phyloP scores from a whole-genome alignment of 2,888 invertebrate species.

The Diaperis boleti region DNA sequence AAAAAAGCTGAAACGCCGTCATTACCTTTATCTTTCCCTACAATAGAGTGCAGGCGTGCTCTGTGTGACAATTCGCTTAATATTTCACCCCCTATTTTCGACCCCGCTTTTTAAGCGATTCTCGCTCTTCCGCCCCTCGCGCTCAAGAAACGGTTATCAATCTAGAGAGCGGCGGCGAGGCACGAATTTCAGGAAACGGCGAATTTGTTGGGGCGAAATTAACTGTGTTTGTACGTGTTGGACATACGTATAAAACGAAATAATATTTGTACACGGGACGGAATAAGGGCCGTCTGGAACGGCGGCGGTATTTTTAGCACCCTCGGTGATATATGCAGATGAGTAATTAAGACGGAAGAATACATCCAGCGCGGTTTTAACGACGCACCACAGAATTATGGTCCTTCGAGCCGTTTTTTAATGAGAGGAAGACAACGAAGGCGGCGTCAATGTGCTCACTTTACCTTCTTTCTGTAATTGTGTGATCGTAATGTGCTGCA shows the following conservation, averaged over 20 bases:
- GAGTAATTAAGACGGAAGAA: too few species aligned
- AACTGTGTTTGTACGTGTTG: constrained; percentile 56
- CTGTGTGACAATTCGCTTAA: constrained; percentile 55
- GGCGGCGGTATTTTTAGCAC: too few species aligned
- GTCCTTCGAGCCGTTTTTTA: too few species aligned
- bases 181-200: constrained; percentile 27
- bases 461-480: too few species aligned
- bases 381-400: too few species aligned
- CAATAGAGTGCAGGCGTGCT: constrained; percentile 55
- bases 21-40: constrained; percentile 53
- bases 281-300: too few species aligned
- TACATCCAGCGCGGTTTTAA: too few species aligned
- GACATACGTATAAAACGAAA: constrained; percentile 48
- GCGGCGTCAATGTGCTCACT: too few species aligned
- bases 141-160: constrained; percentile 14
- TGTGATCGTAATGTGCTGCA: too few species aligned
- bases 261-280: constrained; percentile 52
- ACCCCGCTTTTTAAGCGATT: constrained; percentile 13
- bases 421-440: too few species aligned
- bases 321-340: too few species aligned
- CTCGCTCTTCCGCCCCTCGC: constrained; percentile 13
- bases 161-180: background rate
- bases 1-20: constrained; percentile 37
- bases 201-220: constrained; percentile 51
- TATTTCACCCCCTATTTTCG: constrained; percentile 48